Evolutionary conservation across 2,113 vertebrate genomes (phyloP).

Genomic region (Arenaria interpres): DNA sequence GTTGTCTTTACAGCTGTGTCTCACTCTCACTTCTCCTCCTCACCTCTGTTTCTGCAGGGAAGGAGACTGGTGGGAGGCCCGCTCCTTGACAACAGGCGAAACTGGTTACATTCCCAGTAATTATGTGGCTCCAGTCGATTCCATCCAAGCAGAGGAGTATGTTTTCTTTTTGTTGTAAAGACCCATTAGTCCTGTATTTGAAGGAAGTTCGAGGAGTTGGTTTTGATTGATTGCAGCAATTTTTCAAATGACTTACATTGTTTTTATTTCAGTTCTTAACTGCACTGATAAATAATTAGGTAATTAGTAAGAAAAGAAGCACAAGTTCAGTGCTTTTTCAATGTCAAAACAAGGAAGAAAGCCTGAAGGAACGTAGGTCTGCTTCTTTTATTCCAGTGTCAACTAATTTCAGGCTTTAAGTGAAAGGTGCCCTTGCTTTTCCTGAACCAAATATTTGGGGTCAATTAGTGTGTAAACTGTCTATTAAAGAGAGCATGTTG

Average conservation of each 20-base stretch:
- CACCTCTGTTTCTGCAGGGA: slow-evolving; percentile 80
- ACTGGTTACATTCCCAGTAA: slow-evolving; percentile 98
- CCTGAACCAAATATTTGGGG: slow-evolving; percentile 17
- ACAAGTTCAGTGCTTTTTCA: slow-evolving; percentile 18
- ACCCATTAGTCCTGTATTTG: not conserved
- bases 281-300: slow-evolving; percentile 49
- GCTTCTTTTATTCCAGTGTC: not conserved
- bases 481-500: not conserved
- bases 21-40: not conserved
- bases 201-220: not conserved
- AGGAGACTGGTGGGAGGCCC: slow-evolving; percentile 98
- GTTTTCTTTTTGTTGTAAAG: slow-evolving; percentile 67
- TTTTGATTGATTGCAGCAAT: slow-evolving; percentile 12
- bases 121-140: slow-evolving; percentile 97
- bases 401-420: not conserved
- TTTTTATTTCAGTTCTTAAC: slow-evolving; percentile 45
- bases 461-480: not conserved
- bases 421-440: not conserved
- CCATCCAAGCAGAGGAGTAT: slow-evolving; percentile 98
- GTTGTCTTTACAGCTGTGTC: not conserved
- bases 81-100: slow-evolving; percentile 90
- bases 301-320: slow-evolving; percentile 47
- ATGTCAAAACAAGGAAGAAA: slow-evolving; percentile 46
- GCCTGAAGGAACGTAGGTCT: not conserved
- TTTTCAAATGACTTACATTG: slow-evolving; percentile 8